Percentiles rank a stretch among this genome's conserved stretches.
Evolutionary conservation across 2,113 vertebrate genomes (phyloP).

Genomic region (Delphinapterus leucas): DNA sequence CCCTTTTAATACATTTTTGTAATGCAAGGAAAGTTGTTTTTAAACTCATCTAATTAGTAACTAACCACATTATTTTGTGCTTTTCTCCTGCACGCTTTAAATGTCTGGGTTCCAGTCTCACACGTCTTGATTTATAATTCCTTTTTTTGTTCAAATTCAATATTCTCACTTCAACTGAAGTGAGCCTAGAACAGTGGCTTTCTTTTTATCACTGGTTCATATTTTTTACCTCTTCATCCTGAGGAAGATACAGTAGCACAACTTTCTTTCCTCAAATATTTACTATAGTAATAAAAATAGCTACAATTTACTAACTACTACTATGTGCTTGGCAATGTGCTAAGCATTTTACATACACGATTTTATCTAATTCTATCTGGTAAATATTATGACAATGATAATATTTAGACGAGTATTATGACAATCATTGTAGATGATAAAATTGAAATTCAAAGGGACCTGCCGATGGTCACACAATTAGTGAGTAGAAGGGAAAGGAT

Average conservation of each 20-base stretch:
- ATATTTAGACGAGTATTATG: not conserved
- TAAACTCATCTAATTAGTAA: not conserved
- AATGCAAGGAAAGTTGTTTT: constrained; percentile 8
- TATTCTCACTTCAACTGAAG: not conserved
- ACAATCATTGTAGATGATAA: not conserved
- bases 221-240: not conserved
- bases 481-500: not conserved
- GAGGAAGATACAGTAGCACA: not conserved
- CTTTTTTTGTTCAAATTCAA: constrained; percentile 10
- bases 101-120: not conserved
- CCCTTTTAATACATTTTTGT: not conserved
- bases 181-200: not conserved
- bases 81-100: not conserved
- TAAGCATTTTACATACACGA: not conserved
- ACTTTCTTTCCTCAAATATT: not conserved
- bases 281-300: not conserved
- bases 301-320: not conserved
- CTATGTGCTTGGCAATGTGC: not conserved
- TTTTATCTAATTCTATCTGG: not conserved
- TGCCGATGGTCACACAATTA: not conserved
- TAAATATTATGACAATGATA: not conserved
- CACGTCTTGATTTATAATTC: not conserved
- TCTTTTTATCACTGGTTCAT: not conserved
- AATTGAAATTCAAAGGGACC: not conserved
- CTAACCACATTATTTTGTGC: not conserved